Evolutionary conservation across 2,797 vertebrate species (phyloP).

Genomic region (Cossypha niveicapilla): DNA sequence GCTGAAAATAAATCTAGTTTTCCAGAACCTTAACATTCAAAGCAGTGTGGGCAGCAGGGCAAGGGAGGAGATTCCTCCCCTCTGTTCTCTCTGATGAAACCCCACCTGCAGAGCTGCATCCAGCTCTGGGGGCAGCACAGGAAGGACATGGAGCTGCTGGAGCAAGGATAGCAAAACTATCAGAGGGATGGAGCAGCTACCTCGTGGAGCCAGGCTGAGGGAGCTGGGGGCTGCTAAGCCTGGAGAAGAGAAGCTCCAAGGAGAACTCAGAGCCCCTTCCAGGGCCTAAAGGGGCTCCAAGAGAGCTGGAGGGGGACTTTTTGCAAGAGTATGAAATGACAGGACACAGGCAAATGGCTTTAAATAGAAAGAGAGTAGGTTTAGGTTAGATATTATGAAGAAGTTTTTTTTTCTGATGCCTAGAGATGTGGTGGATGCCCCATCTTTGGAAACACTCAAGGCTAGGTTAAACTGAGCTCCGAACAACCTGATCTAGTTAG

Average conservation of each 20-base stretch:
- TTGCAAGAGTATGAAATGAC: background rate
- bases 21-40: background rate
- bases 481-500: background rate
- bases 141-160: background rate
- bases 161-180: background rate
- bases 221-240: background rate
- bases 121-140: accelerated
- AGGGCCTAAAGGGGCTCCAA: background rate
- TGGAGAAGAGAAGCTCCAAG: background rate
- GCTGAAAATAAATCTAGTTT: background rate
- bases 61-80: background rate
- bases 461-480: background rate
- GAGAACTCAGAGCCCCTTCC: background rate
- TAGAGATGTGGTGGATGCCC: background rate
- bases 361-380: background rate
- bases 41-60: background rate
- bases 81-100: background rate
- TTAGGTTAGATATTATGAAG: background rate
- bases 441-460: background rate
- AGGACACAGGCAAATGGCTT: background rate
- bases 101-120: background rate
- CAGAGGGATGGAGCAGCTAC: background rate
- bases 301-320: too few species aligned
- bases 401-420: too few species aligned
- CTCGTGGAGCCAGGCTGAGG: background rate